Evolutionary conservation across 1,140 invertebrate genomes (phyloP).

Genomic region (Archivesica marissinica): DNA sequence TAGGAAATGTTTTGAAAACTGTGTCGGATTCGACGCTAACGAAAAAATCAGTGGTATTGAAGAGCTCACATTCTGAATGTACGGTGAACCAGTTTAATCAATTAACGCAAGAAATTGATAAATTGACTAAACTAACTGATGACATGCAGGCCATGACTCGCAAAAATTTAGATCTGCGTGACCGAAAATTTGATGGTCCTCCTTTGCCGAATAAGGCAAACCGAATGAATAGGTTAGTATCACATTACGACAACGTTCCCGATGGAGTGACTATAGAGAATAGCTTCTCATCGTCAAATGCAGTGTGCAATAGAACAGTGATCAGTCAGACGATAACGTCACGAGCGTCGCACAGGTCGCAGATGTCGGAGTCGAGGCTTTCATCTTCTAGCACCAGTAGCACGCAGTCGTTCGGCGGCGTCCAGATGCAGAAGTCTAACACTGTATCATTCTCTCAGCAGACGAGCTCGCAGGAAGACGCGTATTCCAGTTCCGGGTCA

Average conservation of each 20-base stretch:
- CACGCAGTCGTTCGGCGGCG: conserved; percentile 71
- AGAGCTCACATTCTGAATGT: conserved; percentile 65
- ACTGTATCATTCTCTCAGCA: conserved; percentile 65
- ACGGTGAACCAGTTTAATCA: conserved; percentile 79
- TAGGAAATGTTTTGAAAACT: conserved; percentile 63
- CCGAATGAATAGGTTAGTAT: conserved; percentile 87
- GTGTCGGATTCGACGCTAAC: conserved; percentile 67
- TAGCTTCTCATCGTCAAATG: conserved; percentile 27
- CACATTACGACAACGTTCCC: conserved; percentile 89
- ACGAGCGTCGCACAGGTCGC: conserved; percentile 42
- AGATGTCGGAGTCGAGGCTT: conserved; percentile 65
- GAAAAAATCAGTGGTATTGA: conserved; percentile 56
- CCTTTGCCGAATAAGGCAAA: conserved; percentile 91
- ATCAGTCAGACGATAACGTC: conserved; percentile 67
- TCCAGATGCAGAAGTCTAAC: conserved; percentile 68
- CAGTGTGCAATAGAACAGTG: conserved; percentile 81
- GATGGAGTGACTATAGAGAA: conserved; percentile 57
- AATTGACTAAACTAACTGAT: conserved; percentile 79
- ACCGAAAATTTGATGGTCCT: neutral
- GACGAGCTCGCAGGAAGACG: conserved; percentile 79
- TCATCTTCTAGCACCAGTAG: conserved; percentile 73
- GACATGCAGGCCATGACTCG: conserved; percentile 75
- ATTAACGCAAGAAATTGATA: conserved; percentile 78
- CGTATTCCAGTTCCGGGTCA: conserved; percentile 79
- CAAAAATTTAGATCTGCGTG: conserved; percentile 45